These are phyloP conservation scores for Argya squamiceps DNA, from an alignment of 2,797 vertebrate species.

Conservation along the genomic window DNA sequence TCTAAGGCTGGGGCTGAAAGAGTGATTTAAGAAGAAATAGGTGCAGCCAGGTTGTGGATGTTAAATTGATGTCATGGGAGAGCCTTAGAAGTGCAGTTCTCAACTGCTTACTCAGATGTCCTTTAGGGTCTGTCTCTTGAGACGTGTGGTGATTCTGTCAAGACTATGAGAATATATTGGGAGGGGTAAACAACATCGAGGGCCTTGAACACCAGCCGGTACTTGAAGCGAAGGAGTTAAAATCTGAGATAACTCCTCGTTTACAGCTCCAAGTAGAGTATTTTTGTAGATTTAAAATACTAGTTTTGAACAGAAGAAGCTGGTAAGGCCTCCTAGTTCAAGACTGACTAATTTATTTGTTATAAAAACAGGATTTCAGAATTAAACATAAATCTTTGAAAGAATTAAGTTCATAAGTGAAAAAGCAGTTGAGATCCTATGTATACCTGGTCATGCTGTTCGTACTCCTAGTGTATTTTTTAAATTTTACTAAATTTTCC, in stretches of 20 bases:
- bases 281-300: not conserved
- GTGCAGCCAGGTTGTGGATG: not conserved
- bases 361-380: not conserved
- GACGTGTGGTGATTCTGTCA: not conserved
- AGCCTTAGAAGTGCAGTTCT: not conserved
- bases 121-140: not conserved
- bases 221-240: not conserved
- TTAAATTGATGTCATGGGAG: not conserved
- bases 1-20: not conserved
- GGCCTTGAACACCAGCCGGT: not conserved
- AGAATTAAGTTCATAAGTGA: not conserved
- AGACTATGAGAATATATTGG: not conserved
- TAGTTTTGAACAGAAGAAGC: not conserved
- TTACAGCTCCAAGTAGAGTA: not conserved
- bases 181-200: not conserved
- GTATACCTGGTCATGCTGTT: not conserved
- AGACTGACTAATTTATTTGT: not conserved
- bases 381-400: not conserved
- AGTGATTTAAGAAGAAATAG: not conserved
- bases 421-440: not conserved
- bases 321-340: not conserved
- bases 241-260: not conserved
- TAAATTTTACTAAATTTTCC: not conserved
- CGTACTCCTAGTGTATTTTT: not conserved
- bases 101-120: not conserved